phyloP scores from a whole-genome alignment of 2,113 vertebrate genomes.

The Pteropus alecto region DNA sequence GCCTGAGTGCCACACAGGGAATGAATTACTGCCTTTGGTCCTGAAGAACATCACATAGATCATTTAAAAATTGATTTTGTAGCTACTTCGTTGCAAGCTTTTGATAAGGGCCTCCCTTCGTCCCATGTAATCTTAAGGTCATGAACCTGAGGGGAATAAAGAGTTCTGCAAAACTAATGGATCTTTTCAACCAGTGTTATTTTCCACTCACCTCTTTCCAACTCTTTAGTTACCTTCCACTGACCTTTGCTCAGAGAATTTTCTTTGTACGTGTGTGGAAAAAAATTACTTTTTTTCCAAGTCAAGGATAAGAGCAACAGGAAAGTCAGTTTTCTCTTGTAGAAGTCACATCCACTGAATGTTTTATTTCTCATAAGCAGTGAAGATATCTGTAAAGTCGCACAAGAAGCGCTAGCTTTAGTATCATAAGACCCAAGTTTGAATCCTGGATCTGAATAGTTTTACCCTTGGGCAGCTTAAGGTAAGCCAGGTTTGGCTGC shows the following conservation, averaged over 20 bases:
- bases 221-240: conserved; percentile 8
- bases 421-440: neutral
- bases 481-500: neutral
- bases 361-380: neutral
- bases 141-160: conserved; percentile 32
- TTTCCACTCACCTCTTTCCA: neutral
- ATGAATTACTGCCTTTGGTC: conserved; percentile 37
- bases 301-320: neutral
- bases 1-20: neutral
- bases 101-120: conserved; percentile 14
- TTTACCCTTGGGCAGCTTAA: neutral
- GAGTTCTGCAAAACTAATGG: conserved; percentile 21
- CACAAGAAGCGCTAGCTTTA: neutral
- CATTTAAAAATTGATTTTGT: conserved; percentile 63
- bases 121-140: conserved; percentile 41
- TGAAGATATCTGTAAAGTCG: neutral
- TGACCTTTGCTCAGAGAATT: neutral
- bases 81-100: conserved; percentile 12
- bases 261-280: neutral
- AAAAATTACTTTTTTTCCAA: neutral
- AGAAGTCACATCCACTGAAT: neutral
- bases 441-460: neutral
- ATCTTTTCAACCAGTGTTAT: conserved; percentile 17
- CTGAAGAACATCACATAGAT: conserved; percentile 50
- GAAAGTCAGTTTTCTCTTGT: neutral